These are phyloP conservation scores for Corynorhinus townsendii DNA, from an alignment of 2,113 vertebrate genomes.

Conservation along the genomic window DNA sequence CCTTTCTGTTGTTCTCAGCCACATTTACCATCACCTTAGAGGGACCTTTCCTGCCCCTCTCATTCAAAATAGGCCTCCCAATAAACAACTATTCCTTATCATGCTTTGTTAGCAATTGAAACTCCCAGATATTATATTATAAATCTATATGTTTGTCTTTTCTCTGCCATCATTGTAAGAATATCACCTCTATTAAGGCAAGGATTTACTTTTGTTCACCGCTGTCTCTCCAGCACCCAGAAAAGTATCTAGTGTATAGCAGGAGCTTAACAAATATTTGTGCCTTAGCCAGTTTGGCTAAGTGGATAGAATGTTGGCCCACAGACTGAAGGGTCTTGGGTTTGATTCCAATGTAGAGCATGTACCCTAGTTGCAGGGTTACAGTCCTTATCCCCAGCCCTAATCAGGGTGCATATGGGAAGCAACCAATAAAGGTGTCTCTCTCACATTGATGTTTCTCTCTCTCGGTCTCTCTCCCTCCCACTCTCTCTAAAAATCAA, in stretches of 20 bases:
- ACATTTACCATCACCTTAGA: neutral
- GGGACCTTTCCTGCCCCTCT: too few species aligned
- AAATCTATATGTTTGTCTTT: neutral
- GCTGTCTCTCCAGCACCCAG: neutral
- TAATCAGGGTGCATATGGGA: too few species aligned
- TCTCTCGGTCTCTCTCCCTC: too few species aligned
- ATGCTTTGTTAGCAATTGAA: neutral
- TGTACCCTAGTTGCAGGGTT: too few species aligned
- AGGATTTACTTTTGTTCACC: neutral
- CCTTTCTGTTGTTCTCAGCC: neutral
- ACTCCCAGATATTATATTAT: neutral
- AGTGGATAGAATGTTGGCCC: too few species aligned
- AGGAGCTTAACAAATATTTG: neutral
- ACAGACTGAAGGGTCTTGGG: too few species aligned
- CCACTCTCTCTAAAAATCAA: too few species aligned
- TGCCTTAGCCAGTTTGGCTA: neutral
- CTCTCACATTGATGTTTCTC: too few species aligned
- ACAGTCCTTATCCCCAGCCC: too few species aligned
- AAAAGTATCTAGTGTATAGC: neutral
- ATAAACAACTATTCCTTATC: fast-evolving
- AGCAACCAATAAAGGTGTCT: too few species aligned
- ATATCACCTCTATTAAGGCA: neutral
- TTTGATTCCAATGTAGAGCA: too few species aligned
- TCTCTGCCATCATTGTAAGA: neutral
- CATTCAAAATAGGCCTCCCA: neutral